These are phyloP conservation scores for Saccopteryx bilineata DNA, from an alignment of 2,113 vertebrate genomes.

Conservation along the genomic window DNA sequence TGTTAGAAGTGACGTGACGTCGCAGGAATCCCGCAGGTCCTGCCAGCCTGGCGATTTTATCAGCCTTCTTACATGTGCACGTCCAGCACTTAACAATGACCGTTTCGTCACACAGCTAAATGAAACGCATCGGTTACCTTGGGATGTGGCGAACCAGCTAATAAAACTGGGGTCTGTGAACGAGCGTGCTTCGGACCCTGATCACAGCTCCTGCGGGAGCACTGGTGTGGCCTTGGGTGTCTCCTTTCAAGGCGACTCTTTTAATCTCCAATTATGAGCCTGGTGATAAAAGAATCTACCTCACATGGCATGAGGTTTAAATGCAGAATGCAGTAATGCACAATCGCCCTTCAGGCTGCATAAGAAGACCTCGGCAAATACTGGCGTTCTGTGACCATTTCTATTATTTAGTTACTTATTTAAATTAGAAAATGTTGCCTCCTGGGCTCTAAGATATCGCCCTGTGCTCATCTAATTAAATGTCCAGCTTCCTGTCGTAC, in stretches of 20 bases:
- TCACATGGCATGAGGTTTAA: neutral
- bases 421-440: neutral
- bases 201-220: neutral
- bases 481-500: neutral
- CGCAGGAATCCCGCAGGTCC: no score
- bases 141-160: neutral
- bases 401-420: neutral
- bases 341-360: neutral
- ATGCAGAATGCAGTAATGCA: neutral
- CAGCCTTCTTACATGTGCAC: neutral
- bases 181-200: neutral
- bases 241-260: constrained; percentile 8
- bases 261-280: neutral
- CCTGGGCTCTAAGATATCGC: neutral
- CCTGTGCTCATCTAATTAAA: neutral
- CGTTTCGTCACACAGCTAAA: neutral
- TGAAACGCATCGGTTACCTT: neutral
- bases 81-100: constrained; percentile 20
- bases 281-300: neutral
- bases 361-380: neutral
- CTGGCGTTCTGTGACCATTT: neutral
- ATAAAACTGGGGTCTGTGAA: neutral
- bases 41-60: neutral
- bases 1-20: neutral
- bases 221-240: neutral